Evolutionary conservation across 2,888 invertebrate species (phyloP), one percentile per base, ranked within the genome.

Genomic region (Escarpia spicata): DNA sequence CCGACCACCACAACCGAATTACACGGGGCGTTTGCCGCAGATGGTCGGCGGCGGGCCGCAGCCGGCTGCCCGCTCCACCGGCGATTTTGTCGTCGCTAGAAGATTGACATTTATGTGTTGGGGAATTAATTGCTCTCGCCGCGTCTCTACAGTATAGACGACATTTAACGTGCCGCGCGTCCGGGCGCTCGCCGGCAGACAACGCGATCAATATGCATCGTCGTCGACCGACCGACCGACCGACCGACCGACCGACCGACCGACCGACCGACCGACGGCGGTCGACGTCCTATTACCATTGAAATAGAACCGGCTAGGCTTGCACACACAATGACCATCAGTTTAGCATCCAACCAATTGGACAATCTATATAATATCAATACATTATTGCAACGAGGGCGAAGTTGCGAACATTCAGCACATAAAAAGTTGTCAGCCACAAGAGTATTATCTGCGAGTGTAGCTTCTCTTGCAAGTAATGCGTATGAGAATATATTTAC

Each of bases 21-120:
- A 75, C 75, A 75, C 75, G 75, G 75, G 75, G 75, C 26, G 75
- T 75, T 75, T n/a, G 75, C 75, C 75, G 75, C 75, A 75, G 75
- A 75, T 75, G 75, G 75, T 75, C 75, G 3, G 19, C n/a, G 75
- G 19, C 75, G 75, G 19, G 3, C 2, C 75, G 6, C 19, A 2
- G 19, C 75, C 75, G 52, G 52, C 52, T 9, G 52, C 75, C 75
- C 19, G 26, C 75, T 12, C 3, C 26, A 26, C 4, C 75, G 75
- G 19, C 60, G 60, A 26, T 19, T n/a, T 26, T 3, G n/a, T 26
- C 75, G 26, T n/a, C 26, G 75, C 75, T 19, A n/a, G 75, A 75
- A 75, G 75, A 75, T 75, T 75, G 75, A 75, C 75, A 75, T 75
- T 75, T 75, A 75, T 75, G 75, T 26, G 75, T 15, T 26, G 75